Evolutionary conservation across 2,888 invertebrate species (phyloP).

Genomic region (Platypus cylindrus): DNA sequence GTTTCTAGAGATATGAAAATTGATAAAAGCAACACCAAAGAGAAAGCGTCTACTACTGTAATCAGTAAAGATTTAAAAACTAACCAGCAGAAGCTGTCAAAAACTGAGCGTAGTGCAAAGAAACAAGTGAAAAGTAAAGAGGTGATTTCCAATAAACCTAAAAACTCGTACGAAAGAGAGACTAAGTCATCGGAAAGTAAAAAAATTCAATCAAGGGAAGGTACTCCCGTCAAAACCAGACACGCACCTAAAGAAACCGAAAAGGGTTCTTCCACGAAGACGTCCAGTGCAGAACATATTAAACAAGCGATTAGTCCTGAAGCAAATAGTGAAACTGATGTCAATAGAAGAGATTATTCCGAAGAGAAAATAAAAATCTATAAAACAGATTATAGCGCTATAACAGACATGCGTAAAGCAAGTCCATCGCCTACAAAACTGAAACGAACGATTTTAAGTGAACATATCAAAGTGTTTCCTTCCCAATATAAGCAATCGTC

Average conservation of each 20-base stretch:
- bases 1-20: slow-evolving; percentile 43
- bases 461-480: slow-evolving; percentile 24
- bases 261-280: neutral
- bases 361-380: slow-evolving; percentile 15
- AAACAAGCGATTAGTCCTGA: slow-evolving; percentile 3
- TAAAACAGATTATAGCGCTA: slow-evolving; percentile 11
- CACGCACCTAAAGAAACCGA: slow-evolving; percentile 8
- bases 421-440: slow-evolving; percentile 35
- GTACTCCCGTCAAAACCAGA: slow-evolving; percentile 16
- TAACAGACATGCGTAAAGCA: slow-evolving; percentile 26
- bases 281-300: neutral
- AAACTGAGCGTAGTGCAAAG: no score
- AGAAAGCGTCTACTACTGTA: no score
- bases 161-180: slow-evolving; percentile 20
- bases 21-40: slow-evolving; percentile 27
- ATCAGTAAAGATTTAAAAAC: no score
- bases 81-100: no score
- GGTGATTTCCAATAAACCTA: slow-evolving; percentile 10
- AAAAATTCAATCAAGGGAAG: slow-evolving; percentile 12
- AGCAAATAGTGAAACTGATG: slow-evolving; percentile 11
- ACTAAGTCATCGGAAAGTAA: slow-evolving; percentile 22
- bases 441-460: slow-evolving; percentile 28
- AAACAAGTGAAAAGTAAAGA: no score
- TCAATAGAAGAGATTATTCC: slow-evolving; percentile 5
- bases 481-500: slow-evolving; percentile 25